Evolutionary conservation across 2,888 invertebrate species (phyloP).

Genomic region (Eupithecia centaureata): DNA sequence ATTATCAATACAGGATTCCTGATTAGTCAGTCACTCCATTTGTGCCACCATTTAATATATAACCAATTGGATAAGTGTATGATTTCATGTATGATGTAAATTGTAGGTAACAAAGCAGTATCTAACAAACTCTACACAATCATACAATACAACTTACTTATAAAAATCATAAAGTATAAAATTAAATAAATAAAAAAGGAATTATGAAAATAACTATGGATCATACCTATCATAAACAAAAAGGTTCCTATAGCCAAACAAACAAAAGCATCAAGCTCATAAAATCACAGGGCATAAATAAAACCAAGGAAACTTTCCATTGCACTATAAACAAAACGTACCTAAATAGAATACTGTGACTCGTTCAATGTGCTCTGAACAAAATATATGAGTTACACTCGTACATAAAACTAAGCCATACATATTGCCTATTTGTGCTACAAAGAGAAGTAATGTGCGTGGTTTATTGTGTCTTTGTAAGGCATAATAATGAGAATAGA

Average conservation of each 20-base stretch:
- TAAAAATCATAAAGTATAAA: too few species aligned
- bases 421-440: conserved; percentile 49
- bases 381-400: conserved; percentile 41
- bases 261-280: neutral
- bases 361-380: conserved; percentile 48
- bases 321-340: conserved; percentile 41
- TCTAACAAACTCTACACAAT: too few species aligned
- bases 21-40: conserved; percentile 30
- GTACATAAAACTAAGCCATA: conserved; percentile 47
- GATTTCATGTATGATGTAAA: conserved; percentile 1
- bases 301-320: conserved; percentile 34
- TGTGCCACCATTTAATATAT: conserved; percentile 13
- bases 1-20: conserved; percentile 32
- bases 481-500: conserved; percentile 32
- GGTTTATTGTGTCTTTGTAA: conserved; percentile 37
- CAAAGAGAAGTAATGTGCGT: conserved; percentile 41
- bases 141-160: too few species aligned
- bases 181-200: too few species aligned
- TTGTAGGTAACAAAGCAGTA: too few species aligned
- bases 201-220: too few species aligned
- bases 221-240: too few species aligned
- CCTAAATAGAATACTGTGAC: conserved; percentile 54
- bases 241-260: neutral
- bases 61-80: conserved; percentile 21
- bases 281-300: conserved; percentile 18